Conservation (phyloP, 1,140 invertebrate genomes). For the Lerema accius region DNA sequence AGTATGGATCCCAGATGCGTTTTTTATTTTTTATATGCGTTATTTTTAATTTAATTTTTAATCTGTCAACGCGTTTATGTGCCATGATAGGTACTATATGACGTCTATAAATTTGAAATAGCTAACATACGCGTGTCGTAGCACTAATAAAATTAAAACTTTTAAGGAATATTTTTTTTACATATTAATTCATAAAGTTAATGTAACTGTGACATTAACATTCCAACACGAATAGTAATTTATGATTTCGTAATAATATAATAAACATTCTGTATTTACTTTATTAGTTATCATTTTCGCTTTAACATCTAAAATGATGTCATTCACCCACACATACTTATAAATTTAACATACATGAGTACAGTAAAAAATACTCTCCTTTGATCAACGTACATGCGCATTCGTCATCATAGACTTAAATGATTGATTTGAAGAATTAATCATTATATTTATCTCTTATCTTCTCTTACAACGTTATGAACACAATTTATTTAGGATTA, state of each 20-base stretch:
- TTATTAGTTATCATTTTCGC: slow-evolving; percentile 71
- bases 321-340: slow-evolving; percentile 43
- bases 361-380: slow-evolving; percentile 30
- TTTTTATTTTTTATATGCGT: too few species aligned
- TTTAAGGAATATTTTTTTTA: neutral
- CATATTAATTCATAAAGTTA: too few species aligned
- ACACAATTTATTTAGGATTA: neutral
- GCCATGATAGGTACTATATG: too few species aligned
- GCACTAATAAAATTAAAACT: too few species aligned
- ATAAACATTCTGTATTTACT: slow-evolving; percentile 55
- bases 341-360: slow-evolving; percentile 4
- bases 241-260: slow-evolving; percentile 25
- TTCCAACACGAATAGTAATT: slow-evolving; percentile 5
- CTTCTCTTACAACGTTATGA: neutral
- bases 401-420: slow-evolving; percentile 1
- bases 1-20: too few species aligned
- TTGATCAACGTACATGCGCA: slow-evolving; percentile 21
- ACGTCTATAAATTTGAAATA: too few species aligned
- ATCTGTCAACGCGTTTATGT: too few species aligned
- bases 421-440: neutral
- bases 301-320: slow-evolving; percentile 58
- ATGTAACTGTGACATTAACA: slow-evolving; percentile 6
- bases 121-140: too few species aligned
- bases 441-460: neutral
- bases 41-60: too few species aligned